Base-by-base conservation (phyloP, 2,113 vertebrate species). In the Syrmaticus mikado region DNA sequence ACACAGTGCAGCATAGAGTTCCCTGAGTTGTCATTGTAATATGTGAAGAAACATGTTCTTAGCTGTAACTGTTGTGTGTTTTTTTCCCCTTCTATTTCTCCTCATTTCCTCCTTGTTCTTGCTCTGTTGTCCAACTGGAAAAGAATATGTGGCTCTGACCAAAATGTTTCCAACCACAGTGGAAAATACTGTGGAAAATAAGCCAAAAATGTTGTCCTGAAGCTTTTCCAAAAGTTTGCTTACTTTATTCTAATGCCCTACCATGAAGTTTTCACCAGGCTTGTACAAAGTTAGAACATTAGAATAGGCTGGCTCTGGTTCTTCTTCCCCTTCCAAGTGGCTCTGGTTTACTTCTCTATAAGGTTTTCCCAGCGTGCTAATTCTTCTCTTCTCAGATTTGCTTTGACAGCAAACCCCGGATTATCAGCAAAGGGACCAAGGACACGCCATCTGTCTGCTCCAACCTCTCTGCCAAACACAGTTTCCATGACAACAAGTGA, bases 401-500 rank as follows among this genome's bases (percentile, higher is more conserved):
- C 95, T 99, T 98, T 92, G 98, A 99, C 97, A 97, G 97, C 93
- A 99, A 99, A 96, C 99, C 99, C 45, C 97, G 98, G 92, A 98
- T 99, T 96, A 99, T 99, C 97, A 99, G 99, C 97, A 98, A 98
- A 93, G 98, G 98, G 96, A 98, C 97, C 95, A 98, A 97, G 97
- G 98, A 98, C 68, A 97, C 98, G n/a, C 98, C 94, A 7, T 89
- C 98, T 41, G 88, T 98, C 95, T 99, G 99, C 97, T 99, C 99
- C 72, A 99, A 99, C 94, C 86, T 97, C 87, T 96, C 97, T 38
- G 98, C 97, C 68, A 98, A 95, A 94, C 99, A 99, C 96, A 97
- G 93, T 85, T 99, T 99, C 86, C 98, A 99, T 88, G 97, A 98
- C 92, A 98, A 99, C 95, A 99, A 98, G 99, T 99, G 96, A 98